Evolutionary conservation across 2,113 vertebrate genomes (phyloP).

Genomic region (Archilochus colubris): DNA sequence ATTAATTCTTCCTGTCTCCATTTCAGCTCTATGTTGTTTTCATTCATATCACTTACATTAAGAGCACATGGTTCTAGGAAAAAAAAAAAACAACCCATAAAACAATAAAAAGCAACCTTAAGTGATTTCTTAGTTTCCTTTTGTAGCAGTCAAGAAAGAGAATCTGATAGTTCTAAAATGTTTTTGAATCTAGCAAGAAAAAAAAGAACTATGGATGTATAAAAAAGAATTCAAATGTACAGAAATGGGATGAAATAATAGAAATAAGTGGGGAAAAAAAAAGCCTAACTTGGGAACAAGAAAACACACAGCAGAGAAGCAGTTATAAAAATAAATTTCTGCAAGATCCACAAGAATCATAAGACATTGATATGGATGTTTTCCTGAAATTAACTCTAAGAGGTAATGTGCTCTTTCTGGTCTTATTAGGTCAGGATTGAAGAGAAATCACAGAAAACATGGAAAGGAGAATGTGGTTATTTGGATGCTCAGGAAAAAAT

Average conservation of each 20-base stretch:
- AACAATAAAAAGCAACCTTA: background rate
- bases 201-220: background rate
- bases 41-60: slow-evolving; percentile 25
- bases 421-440: background rate
- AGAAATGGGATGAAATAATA: background rate
- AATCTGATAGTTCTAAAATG: background rate
- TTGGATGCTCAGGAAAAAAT: background rate
- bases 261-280: background rate
- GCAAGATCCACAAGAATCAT: background rate
- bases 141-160: background rate
- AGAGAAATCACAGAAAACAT: background rate
- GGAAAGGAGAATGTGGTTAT: background rate
- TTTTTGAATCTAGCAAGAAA: background rate
- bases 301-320: background rate
- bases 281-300: background rate
- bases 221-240: background rate
- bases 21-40: slow-evolving; percentile 72
- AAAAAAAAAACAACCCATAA: background rate
- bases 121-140: background rate
- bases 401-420: background rate
- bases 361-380: background rate
- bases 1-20: slow-evolving; percentile 71
- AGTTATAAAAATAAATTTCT: background rate
- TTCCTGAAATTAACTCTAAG: background rate
- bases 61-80: slow-evolving; percentile 76